These are phyloP conservation scores for Stylophora pistillata DNA, from an alignment of 64 coral and sea anemone species.

Conservation along the genomic window DNA sequence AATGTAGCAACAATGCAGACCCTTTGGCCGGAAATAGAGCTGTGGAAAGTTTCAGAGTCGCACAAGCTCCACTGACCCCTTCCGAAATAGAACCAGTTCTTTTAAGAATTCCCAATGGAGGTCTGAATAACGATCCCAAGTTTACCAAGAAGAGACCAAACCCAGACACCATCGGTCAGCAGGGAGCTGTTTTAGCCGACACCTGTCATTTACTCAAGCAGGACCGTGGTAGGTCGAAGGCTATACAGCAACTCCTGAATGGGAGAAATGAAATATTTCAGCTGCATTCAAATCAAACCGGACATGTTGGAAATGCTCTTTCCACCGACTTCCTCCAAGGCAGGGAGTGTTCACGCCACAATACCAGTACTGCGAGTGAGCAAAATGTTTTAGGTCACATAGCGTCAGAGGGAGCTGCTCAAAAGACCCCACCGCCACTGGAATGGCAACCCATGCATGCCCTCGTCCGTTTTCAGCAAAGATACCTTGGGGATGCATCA, in stretches of 20 bases:
- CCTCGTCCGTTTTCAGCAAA: background rate
- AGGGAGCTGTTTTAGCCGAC: background rate
- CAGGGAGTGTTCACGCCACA: background rate
- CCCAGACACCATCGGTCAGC: background rate
- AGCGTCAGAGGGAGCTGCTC: background rate
- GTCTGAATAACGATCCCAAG: background rate
- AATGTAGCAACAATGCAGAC: background rate
- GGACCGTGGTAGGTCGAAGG: background rate
- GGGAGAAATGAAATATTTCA: background rate
- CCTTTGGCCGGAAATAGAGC: background rate
- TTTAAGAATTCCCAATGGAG: background rate
- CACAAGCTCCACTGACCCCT: background rate
- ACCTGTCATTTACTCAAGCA: background rate
- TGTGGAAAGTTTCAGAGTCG: background rate
- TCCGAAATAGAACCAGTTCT: background rate
- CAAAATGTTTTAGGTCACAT: background rate
- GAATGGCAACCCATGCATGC: background rate
- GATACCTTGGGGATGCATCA: background rate
- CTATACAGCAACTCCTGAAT: background rate
- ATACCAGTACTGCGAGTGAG: background rate
- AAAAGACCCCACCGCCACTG: background rate
- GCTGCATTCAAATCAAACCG: background rate
- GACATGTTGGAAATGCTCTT: background rate
- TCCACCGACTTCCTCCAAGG: background rate
- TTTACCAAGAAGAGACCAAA: background rate